Percentiles rank a stretch among this genome's conserved stretches.
Conservation (phyloP, 2,797 vertebrate species). For the Choloepus didactylus region DNA sequence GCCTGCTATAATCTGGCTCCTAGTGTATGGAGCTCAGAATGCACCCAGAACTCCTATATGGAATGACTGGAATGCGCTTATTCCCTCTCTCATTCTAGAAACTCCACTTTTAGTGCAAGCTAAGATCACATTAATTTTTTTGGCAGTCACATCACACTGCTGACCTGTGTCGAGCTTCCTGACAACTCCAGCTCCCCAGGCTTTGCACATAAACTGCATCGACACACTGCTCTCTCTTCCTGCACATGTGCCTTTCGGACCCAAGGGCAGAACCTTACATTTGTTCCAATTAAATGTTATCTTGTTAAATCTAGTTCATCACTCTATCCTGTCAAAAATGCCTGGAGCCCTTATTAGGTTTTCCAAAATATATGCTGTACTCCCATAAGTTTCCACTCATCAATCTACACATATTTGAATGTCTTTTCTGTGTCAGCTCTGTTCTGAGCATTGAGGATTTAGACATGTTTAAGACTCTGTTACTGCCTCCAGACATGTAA, state of each 20-base stretch:
- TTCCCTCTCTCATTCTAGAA: constrained; percentile 3
- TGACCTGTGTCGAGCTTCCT: constrained; percentile 28
- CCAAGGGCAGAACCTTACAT: constrained; percentile 83
- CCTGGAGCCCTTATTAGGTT: constrained; percentile 81
- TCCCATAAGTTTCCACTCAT: constrained; percentile 73
- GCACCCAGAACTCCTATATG: background rate
- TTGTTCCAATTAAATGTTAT: constrained; percentile 84
- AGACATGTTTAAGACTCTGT: constrained; percentile 54
- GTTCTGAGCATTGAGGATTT: background rate
- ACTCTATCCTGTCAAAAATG: constrained; percentile 81
- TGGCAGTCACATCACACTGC: constrained; percentile 71
- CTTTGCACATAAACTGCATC: constrained; percentile 45
- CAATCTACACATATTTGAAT: constrained; percentile 64
- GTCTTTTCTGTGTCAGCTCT: constrained; percentile 49
- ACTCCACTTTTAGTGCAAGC: background rate
- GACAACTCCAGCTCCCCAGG: constrained; percentile 51
- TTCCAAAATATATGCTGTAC: constrained; percentile 78
- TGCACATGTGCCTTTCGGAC: constrained; percentile 73
- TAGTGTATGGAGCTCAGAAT: background rate
- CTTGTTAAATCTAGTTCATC: constrained; percentile 81
- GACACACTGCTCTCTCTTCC: constrained; percentile 15
- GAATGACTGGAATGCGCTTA: rapidly evolving
- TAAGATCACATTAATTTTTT: background rate
- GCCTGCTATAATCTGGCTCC: background rate
- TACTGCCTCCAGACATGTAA: background rate